A percentile compares a stretch with the other conserved stretches of the same genome.
phyloP scores from a whole-genome alignment of 1,140 invertebrate species.

The Panulirus ornatus region DNA sequence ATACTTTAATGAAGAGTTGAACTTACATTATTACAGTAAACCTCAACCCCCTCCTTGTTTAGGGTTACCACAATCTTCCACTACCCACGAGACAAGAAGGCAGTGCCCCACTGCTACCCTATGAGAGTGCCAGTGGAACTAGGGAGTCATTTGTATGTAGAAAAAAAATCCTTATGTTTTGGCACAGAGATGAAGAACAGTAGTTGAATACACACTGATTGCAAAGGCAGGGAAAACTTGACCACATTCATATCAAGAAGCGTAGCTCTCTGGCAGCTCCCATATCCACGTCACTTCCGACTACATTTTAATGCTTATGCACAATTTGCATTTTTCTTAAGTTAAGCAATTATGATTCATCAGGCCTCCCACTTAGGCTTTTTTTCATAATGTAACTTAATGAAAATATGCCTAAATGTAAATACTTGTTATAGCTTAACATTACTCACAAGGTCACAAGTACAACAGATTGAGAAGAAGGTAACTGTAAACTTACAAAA shows the following conservation, averaged over 20 bases:
- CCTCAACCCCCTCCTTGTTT: conserved; percentile 6
- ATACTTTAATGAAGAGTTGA: conserved; percentile 10
- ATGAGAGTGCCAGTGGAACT: conserved; percentile 33
- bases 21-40: conserved; percentile 13
- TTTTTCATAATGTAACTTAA: not conserved
- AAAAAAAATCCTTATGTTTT: conserved; percentile 60
- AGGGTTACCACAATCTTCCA: not conserved
- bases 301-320: not conserved
- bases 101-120: conserved; percentile 22
- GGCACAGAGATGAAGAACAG: conserved; percentile 53
- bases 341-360: not conserved
- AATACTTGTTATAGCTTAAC: not conserved
- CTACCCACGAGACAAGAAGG: conserved; percentile 23
- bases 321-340: not conserved
- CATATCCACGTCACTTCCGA: conserved; percentile 36
- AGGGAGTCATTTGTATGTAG: not conserved
- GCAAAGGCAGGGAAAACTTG: conserved; percentile 55
- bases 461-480: conserved; percentile 1
- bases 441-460: conserved; percentile 13
- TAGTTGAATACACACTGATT: conserved; percentile 59
- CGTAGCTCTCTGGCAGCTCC: conserved; percentile 54
- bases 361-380: too few relatives aligned
- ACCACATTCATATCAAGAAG: conserved; percentile 58
- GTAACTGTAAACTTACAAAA: not conserved
- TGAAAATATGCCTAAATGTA: not conserved